These are phyloP conservation scores for Neoitamus cyanurus DNA, from an alignment of 2,888 invertebrate species.

Conservation along the genomic window DNA sequence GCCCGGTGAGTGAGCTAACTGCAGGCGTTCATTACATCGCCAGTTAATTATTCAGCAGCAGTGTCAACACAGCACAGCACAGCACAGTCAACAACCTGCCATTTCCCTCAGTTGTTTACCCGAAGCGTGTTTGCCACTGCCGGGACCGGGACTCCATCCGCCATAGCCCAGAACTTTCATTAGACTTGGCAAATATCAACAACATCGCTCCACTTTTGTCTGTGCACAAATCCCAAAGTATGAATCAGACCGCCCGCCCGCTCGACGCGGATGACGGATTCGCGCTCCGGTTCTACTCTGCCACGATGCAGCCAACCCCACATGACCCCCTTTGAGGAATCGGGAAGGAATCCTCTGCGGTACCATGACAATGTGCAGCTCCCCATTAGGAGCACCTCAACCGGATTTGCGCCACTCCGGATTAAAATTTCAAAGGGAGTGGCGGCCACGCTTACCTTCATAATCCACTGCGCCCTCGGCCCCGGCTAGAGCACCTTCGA, in stretches of 20 bases:
- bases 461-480: not conserved
- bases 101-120: not conserved
- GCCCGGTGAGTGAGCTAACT: not conserved
- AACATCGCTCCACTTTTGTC: not conserved
- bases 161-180: conserved; percentile 6
- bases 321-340: not conserved
- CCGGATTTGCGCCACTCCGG: not conserved
- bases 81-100: conserved; percentile 15
- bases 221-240: not conserved
- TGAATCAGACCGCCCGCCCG: not conserved
- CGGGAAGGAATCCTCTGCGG: not conserved
- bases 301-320: not conserved
- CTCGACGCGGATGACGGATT: not conserved
- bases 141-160: not conserved
- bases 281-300: not conserved
- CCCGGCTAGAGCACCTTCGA: not conserved
- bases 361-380: not conserved
- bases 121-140: not conserved
- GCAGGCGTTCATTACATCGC: conserved; percentile 21
- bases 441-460: not conserved
- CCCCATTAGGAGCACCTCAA: not conserved
- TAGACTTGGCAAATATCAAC: conserved; percentile 16
- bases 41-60: conserved; percentile 27
- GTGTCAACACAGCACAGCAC: not conserved
- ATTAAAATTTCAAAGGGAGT: not conserved